Conservation (phyloP, 2,797 vertebrate genomes). For the Decapterus maruadsi region DNA sequence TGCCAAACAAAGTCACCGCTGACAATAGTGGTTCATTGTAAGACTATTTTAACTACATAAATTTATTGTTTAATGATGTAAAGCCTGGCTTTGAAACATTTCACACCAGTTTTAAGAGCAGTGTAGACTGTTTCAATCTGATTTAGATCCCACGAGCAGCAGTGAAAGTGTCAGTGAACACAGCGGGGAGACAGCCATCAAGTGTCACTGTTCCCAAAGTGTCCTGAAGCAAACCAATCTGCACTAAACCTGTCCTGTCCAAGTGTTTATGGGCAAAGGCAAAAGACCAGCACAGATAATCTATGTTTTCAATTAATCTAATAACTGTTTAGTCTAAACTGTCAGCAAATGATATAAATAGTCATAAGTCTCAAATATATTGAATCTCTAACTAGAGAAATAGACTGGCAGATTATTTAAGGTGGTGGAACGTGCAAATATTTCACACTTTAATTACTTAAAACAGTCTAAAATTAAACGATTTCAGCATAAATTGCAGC, state of each 20-base stretch:
- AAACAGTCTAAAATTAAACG: neutral
- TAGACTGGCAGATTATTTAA: neutral
- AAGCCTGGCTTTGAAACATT: neutral
- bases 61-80: neutral
- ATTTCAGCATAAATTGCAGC: neutral
- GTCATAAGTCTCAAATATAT: neutral
- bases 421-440: no score
- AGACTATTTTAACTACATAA: slow-evolving; percentile 1
- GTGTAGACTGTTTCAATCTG: slow-evolving; percentile 1
- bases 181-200: neutral
- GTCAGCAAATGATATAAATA: neutral
- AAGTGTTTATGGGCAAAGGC: neutral
- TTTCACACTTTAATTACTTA: neutral
- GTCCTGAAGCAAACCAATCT: neutral
- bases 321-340: neutral
- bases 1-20: slow-evolving; percentile 17
- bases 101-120: neutral
- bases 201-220: slow-evolving; percentile 2
- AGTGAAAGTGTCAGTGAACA: neutral
- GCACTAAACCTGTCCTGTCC: neutral
- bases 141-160: neutral
- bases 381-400: neutral
- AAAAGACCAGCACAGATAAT: no score
- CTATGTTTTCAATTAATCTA: neutral
- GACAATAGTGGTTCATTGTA: slow-evolving; percentile 9